These are phyloP conservation scores for Guaruba guarouba DNA, from an alignment of 2,113 vertebrate genomes.

Conservation along the genomic window DNA sequence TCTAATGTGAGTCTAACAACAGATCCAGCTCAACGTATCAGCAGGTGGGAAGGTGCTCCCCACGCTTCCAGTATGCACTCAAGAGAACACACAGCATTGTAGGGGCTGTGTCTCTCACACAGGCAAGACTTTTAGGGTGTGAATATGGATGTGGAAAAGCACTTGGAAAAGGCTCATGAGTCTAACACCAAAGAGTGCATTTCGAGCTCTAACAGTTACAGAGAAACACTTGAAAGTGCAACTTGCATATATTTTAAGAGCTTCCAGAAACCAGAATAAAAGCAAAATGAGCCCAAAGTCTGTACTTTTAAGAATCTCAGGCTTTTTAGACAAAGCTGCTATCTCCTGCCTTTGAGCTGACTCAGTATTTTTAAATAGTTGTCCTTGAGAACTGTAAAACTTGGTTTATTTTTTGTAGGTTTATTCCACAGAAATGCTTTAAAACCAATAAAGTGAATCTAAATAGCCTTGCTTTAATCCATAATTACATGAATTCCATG, in stretches of 20 bases:
- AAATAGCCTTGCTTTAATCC: not conserved
- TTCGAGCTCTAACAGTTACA: not conserved
- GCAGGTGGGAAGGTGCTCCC: not conserved
- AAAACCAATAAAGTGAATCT: constrained; percentile 5
- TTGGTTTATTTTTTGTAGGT: not conserved
- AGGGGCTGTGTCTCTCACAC: not conserved
- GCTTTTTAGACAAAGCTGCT: not conserved
- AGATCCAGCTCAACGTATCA: not conserved
- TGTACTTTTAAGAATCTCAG: not conserved
- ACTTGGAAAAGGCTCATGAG: not conserved
- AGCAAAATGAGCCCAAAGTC: not conserved
- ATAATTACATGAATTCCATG: not conserved
- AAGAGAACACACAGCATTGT: not conserved
- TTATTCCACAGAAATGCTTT: not conserved
- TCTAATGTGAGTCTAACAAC: not conserved
- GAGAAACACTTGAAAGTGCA: not conserved
- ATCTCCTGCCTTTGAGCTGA: not conserved
- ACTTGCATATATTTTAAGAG: not conserved
- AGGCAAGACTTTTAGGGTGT: not conserved
- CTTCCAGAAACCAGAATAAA: constrained; percentile 6
- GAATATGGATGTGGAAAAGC: not conserved
- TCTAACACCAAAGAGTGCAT: not conserved
- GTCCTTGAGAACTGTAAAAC: not conserved
- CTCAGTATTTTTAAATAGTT: not conserved
- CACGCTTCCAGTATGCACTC: not conserved